These are phyloP conservation scores for Poeciliopsis occidentalis DNA, from an alignment of 2,113 vertebrate genomes.

Conservation along the genomic window DNA sequence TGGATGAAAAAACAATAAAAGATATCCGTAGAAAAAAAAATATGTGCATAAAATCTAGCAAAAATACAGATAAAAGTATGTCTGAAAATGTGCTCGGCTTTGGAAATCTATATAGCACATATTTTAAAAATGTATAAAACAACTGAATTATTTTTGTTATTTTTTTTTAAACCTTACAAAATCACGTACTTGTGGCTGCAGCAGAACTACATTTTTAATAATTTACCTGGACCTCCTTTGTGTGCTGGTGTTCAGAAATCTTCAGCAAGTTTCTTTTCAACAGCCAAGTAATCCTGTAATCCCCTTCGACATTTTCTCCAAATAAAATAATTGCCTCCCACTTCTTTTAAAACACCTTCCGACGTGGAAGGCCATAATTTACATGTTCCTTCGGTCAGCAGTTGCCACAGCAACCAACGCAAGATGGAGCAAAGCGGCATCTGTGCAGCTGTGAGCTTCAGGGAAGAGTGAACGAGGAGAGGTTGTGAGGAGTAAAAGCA, in stretches of 20 bases:
- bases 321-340: conserved; percentile 9
- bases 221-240: neutral
- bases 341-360: conserved; percentile 25
- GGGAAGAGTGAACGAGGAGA: conserved; percentile 34
- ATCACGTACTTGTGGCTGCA: neutral
- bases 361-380: conserved; percentile 36
- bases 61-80: too few relatives aligned
- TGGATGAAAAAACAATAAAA: too few relatives aligned
- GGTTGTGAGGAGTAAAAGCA: conserved; percentile 46
- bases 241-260: neutral
- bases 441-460: conserved; percentile 38
- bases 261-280: neutral
- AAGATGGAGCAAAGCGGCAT: conserved; percentile 24
- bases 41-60: too few relatives aligned
- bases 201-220: neutral
- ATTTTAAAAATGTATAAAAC: too few relatives aligned
- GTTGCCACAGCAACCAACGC: conserved; percentile 68
- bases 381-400: conserved; percentile 47
- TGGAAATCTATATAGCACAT: too few relatives aligned
- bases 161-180: neutral
- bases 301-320: neutral
- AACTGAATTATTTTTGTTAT: too few relatives aligned
- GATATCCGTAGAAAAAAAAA: too few relatives aligned
- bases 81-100: too few relatives aligned
- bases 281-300: neutral